Conservation (phyloP, 2,888 invertebrate genomes). For the Xanthorhoe designata region DNA sequence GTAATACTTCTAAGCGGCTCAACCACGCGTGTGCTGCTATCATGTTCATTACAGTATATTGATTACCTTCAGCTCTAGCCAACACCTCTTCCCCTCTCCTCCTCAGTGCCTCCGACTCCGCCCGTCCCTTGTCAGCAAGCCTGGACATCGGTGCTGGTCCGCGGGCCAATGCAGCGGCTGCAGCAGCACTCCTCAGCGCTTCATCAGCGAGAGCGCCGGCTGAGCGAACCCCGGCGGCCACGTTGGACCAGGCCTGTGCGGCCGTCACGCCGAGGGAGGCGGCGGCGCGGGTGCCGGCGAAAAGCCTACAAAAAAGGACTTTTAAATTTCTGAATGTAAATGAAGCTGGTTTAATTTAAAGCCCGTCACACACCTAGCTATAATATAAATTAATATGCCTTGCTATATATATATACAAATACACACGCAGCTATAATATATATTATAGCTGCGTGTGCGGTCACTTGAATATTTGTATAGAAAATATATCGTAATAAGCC, state of each 20-base stretch:
- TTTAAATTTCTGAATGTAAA: too few relatives aligned
- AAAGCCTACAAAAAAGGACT: constrained; percentile 60
- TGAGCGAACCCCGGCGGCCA: constrained; percentile 82
- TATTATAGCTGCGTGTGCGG: too few relatives aligned
- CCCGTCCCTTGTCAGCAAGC: constrained; percentile 80
- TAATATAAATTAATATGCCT: too few relatives aligned
- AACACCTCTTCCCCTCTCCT: constrained; percentile 78
- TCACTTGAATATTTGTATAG: too few relatives aligned
- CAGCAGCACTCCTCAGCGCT: constrained; percentile 65
- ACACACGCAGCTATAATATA: too few relatives aligned
- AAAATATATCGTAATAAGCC: too few relatives aligned
- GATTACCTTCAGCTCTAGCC: constrained; percentile 68
- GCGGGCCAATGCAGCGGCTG: constrained; percentile 69
- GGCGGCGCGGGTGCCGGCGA: constrained; percentile 89
- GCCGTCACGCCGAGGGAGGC: constrained; percentile 90
- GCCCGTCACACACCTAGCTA: too few relatives aligned
- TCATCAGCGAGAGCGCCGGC: constrained; percentile 71
- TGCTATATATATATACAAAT: too few relatives aligned
- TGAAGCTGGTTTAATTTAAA: too few relatives aligned
- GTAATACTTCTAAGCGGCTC: too few relatives aligned
- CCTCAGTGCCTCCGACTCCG: constrained; percentile 84
- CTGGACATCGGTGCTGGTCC: constrained; percentile 75
- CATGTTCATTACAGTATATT: too few relatives aligned
- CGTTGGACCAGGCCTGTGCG: constrained; percentile 87
- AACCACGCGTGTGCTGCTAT: too few relatives aligned